phyloP scores from a whole-genome alignment of 2,797 vertebrate genomes.

The Sparidentex hasta region DNA sequence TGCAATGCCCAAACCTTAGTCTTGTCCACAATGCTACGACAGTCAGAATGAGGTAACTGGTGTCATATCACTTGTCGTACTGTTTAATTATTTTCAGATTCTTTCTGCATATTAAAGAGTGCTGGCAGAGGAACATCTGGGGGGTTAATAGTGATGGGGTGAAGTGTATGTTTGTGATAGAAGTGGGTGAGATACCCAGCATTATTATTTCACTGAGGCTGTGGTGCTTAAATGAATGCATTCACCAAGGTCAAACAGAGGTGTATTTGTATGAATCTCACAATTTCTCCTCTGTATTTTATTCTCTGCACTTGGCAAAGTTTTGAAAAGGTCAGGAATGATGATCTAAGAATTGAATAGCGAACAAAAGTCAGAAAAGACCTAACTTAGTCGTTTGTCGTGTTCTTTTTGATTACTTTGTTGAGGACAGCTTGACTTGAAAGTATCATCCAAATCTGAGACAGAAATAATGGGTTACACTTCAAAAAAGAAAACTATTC shows the following conservation, averaged over 20 bases:
- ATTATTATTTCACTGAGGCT: conserved; percentile 58
- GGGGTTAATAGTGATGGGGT: conserved; percentile 49
- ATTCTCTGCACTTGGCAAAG: conserved; percentile 40
- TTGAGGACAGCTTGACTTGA: conserved; percentile 32
- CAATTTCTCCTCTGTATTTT: conserved; percentile 36
- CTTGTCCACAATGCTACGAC: conserved; percentile 34
- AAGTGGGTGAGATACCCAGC: conserved; percentile 46
- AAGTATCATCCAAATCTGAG: conserved; percentile 25
- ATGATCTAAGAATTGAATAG: conserved; percentile 35
- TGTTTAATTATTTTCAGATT: conserved; percentile 79
- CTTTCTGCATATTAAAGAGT: conserved; percentile 73
- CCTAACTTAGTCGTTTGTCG: conserved; percentile 14
- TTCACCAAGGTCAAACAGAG: conserved; percentile 56
- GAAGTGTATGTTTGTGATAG: conserved; percentile 63
- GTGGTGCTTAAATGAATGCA: conserved; percentile 53
- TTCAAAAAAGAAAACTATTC: conserved; percentile 26
- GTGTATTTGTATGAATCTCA: conserved; percentile 51
- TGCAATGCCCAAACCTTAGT: conserved; percentile 30
- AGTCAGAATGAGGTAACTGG: conserved; percentile 72
- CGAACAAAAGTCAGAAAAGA: conserved; percentile 11
- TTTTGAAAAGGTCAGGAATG: conserved; percentile 59
- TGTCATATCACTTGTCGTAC: conserved; percentile 71
- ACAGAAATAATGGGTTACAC: conserved; percentile 11
- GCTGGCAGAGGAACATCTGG: conserved; percentile 62
- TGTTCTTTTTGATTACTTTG: conserved; percentile 10